A percentile compares a stretch with the other conserved stretches of the same genome.
phyloP scores from a whole-genome alignment of 2,888 invertebrate species.

The Cephus nigrinus region DNA sequence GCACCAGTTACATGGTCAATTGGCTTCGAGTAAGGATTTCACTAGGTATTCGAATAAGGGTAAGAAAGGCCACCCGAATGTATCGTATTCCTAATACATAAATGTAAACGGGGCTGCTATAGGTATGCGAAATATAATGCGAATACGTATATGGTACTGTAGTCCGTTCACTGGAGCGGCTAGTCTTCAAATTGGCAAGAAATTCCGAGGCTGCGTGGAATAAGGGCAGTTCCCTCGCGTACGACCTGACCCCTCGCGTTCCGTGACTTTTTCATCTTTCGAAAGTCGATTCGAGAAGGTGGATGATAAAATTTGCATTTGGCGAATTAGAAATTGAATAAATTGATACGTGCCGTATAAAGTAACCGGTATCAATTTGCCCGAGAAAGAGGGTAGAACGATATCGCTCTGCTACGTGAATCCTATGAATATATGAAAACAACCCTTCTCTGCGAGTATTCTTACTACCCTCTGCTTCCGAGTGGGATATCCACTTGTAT shows the following conservation, averaged over 20 bases:
- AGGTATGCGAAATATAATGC: slow-evolving; percentile 32
- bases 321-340: too few species aligned
- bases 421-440: background rate
- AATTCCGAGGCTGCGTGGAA: slow-evolving; percentile 30
- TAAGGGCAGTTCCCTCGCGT: slow-evolving; percentile 20
- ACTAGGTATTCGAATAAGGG: slow-evolving; percentile 17
- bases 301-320: too few species aligned
- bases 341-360: too few species aligned
- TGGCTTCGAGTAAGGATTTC: slow-evolving; percentile 35
- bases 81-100: slow-evolving; percentile 4
- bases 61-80: slow-evolving; percentile 18
- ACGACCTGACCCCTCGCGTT: too few species aligned
- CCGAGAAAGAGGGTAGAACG: too few species aligned
- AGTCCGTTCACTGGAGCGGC: slow-evolving; percentile 30
- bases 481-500: slow-evolving; percentile 33
- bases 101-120: slow-evolving; percentile 7
- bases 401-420: too few species aligned
- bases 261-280: too few species aligned
- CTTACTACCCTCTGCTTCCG: slow-evolving; percentile 35
- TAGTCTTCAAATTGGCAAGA: slow-evolving; percentile 36
- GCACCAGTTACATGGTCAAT: slow-evolving; percentile 46
- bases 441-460: slow-evolving; percentile 21
- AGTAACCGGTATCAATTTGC: too few species aligned
- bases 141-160: slow-evolving; percentile 30
- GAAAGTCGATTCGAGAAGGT: too few species aligned